Base-by-base conservation (phyloP, 1,140 invertebrate species). In the Mylabris phalerata region DNA sequence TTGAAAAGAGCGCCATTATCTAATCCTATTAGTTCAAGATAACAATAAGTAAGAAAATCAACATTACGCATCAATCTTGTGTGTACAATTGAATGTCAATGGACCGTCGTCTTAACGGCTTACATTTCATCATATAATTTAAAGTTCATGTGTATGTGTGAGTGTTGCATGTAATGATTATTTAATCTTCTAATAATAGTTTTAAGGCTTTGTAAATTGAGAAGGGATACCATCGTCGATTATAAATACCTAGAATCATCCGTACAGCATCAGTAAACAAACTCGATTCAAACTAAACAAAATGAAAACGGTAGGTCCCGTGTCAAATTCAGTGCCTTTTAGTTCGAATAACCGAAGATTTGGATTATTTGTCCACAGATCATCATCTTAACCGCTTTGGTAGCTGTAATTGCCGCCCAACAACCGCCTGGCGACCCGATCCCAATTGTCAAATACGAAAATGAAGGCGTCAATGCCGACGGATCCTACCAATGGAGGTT, bases 391-490 rank as follows among this genome's bases (percentile, higher is more conserved):
- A 9, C 27, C 32, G 19, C 38, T 38, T 13, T 50, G 2, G 32
- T 39, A 11, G 19, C 19, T 24, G 11, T 40, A 50, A 10, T 13
- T 39, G 47, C 44, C 24, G 41, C 45, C 49, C 42, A 44, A 50
- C 44, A 40, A 9, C 19, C 24, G 9, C 10, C 51, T 9, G n/a
- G 11, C n/a, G 55, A 64, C 55, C 59, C 59, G 27, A 61, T 61
- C 7, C 50, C 62, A 52, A 63, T 63, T 40, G 55, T 64, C 3
- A 61, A 56, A 45, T 64, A 64, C 47, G 55, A 58, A 44, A 61
- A 61, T 38, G 57, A 62, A 48, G 63, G 60, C 10, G 57, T 66
- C 7, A 62, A 57, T 38, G 46, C 56, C 44, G 50, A 61, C 32
- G 63, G 56, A 3, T 58, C 59, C 1, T 64, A 62, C 45, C 49